Evolutionary conservation across 1,140 invertebrate genomes (phyloP).

Genomic region (Trichonephila clavata): DNA sequence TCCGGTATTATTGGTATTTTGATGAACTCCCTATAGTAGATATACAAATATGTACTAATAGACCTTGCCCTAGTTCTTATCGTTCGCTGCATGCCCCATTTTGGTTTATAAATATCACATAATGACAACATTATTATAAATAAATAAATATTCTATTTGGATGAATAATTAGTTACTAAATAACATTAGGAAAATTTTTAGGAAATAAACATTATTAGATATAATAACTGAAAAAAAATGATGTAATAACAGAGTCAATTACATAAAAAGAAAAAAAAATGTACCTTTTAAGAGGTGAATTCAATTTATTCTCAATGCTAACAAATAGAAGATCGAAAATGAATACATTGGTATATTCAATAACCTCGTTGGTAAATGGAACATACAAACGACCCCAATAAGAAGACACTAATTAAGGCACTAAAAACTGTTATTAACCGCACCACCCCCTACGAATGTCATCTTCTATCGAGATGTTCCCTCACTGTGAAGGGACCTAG

Average conservation of each 20-base stretch:
- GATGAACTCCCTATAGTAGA: too few relatives aligned
- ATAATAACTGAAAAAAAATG: neutral
- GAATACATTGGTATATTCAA: neutral
- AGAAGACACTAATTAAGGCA: neutral
- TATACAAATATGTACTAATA: too few relatives aligned
- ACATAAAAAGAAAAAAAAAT: neutral
- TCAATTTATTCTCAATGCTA: neutral
- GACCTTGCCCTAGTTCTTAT: too few relatives aligned
- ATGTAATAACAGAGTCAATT: neutral
- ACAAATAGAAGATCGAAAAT: neutral
- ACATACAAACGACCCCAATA: slow-evolving; percentile 14
- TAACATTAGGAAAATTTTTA: neutral
- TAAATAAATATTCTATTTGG: too few relatives aligned
- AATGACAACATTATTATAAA: too few relatives aligned
- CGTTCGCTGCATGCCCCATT: too few relatives aligned
- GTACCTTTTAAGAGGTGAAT: neutral
- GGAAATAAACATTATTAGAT: neutral
- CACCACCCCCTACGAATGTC: slow-evolving; percentile 20
- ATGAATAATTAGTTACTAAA: neutral
- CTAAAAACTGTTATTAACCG: slow-evolving; percentile 14
- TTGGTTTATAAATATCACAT: too few relatives aligned
- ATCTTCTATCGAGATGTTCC: slow-evolving; percentile 21
- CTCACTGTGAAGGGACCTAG: neutral
- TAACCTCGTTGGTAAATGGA: neutral
- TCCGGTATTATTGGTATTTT: too few relatives aligned